Percentiles rank a stretch among this genome's conserved stretches.
Conservation (phyloP, 1,140 invertebrate genomes). For the Drosophila bipectinata region DNA sequence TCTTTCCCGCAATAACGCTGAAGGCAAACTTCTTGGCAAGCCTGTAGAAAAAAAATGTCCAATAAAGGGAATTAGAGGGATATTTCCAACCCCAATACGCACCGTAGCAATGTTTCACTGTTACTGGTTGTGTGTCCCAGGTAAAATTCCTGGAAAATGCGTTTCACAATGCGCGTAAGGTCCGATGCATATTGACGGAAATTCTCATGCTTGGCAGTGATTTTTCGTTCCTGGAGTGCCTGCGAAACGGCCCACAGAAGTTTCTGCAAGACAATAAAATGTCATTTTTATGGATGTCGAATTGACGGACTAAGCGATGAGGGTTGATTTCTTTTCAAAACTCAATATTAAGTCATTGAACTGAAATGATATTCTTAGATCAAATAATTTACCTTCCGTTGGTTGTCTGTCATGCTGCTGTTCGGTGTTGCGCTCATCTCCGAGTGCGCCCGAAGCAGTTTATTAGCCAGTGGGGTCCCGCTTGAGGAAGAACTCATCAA, state of each 20-base stretch:
- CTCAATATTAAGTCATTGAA: background rate
- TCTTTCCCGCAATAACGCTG: constrained; percentile 85
- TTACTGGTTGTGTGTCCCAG: constrained; percentile 74
- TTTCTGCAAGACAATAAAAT: constrained; percentile 85
- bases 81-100: background rate
- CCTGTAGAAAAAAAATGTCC: constrained; percentile 29
- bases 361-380: background rate
- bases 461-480: constrained; percentile 36
- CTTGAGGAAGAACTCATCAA: constrained; percentile 5
- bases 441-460: constrained; percentile 68
- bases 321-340: background rate
- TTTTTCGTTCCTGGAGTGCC: constrained; percentile 86
- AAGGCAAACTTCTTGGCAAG: constrained; percentile 86
- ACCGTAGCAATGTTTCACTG: constrained; percentile 83
- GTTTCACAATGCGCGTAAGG: constrained; percentile 85
- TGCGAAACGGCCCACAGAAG: constrained; percentile 88
- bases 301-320: background rate
- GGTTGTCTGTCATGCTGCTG: constrained; percentile 75
- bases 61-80: background rate
- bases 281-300: background rate
- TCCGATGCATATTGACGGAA: constrained; percentile 86
- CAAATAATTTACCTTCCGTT: constrained; percentile 63
- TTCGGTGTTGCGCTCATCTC: constrained; percentile 63
- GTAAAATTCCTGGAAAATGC: constrained; percentile 81
- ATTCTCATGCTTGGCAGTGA: constrained; percentile 85